Base-by-base conservation (phyloP, 2,113 vertebrate species). In the Grantiella picta region DNA sequence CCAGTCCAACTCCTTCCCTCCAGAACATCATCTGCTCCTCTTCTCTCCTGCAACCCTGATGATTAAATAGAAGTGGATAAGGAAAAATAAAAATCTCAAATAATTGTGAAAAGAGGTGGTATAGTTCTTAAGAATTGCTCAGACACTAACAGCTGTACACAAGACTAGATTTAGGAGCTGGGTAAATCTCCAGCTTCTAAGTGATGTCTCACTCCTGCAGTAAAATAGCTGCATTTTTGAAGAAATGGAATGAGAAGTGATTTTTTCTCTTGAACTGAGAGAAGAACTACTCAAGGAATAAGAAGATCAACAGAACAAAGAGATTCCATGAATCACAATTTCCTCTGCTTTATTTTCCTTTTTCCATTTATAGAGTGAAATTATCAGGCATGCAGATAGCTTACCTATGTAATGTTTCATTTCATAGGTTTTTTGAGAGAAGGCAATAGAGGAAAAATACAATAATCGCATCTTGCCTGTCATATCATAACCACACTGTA, bases 221-320 rank as follows among this genome's bases (percentile, higher is more conserved):
- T 76, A 94, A 82, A 94, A 90, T 66, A 77, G 52, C 69, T 86
- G 64, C 52, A 60, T 77, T 24, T 92, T 76, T 95, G 89, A 68
- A 92, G 73, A 84, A 81, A 94, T 0, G 0, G 66, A 79, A 90
- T 65, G 23, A 91, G 76, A 95, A 96, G 83, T 66, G 29, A 45
- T 96, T 98, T 97, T 54, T 82, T 33, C 91, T 72, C 84, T 95
- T 96, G 88, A 91, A 85, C 27, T 44, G 33, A 94, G 44, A 72
- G 76, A 60, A 92, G 35, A 88, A 53, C 54, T 59, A 65, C 40
- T 93, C 69, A 88, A 95, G 64, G 87, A 95, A 66, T 94, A 83
- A 94, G 49, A 93, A 96, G 90, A 90, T 95, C 94, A 96, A n/a
- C 63, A 86, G 81, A 91, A 94, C 83, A 94, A 83, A 91, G 69